Base-by-base conservation (phyloP, 2,797 vertebrate genomes). In the Enteromius paludinosus region DNA sequence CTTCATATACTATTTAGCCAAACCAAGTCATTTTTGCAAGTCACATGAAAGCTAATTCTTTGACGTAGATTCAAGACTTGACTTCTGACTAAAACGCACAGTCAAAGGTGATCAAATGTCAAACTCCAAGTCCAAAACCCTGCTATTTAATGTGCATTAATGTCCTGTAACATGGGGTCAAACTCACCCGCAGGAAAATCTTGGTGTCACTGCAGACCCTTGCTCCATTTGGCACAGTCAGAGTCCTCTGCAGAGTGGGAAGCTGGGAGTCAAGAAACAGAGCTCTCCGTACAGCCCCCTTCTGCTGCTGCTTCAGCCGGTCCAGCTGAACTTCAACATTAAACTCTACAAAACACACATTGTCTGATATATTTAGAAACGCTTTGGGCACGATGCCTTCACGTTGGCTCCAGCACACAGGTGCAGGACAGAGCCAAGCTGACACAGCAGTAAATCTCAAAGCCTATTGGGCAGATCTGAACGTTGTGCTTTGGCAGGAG, bases 281-380 rank as follows among this genome's bases (percentile, higher is more conserved):
- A 0, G 96, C 95, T 79, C 97, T 93, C 79, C 93, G 95, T 49
- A 95, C 90, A 0, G 95, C 95, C 3, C 95, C 95, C 87, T 96
- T 97, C 89, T 96, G 95, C 88, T 95, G 96, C 86, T 95, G 94
- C 87, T 97, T 97, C 61, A 94, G 91, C 76, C 92, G 94, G 81
- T 98, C 97, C 10, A 98, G 90, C 91, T 95, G 95, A 79, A 98
- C 91, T 87, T 98, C 96, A 78, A 97, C 95, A 0, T 94, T 92
- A 88, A 97, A 97, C 82, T 93, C 97, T 98, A 91, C 17, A 88
- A 56, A 15, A 41, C 45, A 88, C 76, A 23, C 38, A 87, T 84
- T 82, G 71, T 81, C 56, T 84, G 33, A 75, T 30, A 85, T 20
- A 64, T 62, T 81, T 81, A 35, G 30, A 52, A 78, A 35, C 18